These are phyloP conservation scores for Leptobrachium ailaonicum DNA, from an alignment of 2,113 vertebrate genomes.

Conservation along the genomic window DNA sequence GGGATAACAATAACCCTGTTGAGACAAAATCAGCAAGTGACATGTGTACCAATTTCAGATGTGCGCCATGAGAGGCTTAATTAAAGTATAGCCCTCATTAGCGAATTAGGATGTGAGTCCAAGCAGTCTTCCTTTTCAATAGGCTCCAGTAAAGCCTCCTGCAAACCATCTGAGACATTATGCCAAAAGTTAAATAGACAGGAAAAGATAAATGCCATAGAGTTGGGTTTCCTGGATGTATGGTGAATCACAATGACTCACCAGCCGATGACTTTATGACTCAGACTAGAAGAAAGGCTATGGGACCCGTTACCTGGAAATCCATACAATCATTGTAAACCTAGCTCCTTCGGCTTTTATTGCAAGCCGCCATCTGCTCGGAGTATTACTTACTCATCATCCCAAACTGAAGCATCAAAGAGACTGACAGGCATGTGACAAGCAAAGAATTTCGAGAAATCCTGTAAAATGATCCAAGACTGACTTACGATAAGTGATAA, in stretches of 20 bases:
- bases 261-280: conserved; percentile 18
- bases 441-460: conserved; percentile 5
- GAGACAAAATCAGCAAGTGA: conserved; percentile 1
- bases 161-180: not conserved
- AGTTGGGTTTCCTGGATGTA: conserved; percentile 30
- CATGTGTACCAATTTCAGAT: conserved; percentile 19
- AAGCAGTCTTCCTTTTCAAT: conserved; percentile 25
- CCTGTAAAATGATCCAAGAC: conserved; percentile 34
- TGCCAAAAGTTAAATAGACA: not conserved
- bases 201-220: conserved; percentile 10
- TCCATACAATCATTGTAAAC: conserved; percentile 36
- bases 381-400: conserved; percentile 15
- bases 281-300: conserved; percentile 31
- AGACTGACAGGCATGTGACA: conserved; percentile 6
- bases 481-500: not conserved
- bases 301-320: conserved; percentile 37
- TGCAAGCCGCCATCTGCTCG: conserved; percentile 35
- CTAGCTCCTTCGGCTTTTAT: conserved; percentile 28
- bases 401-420: conserved; percentile 22
- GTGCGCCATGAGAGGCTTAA: conserved; percentile 11
- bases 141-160: conserved; percentile 16
- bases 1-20: not conserved
- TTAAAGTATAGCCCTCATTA: conserved; percentile 20
- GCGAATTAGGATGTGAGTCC: conserved; percentile 11
- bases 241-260: conserved; percentile 43